These are phyloP conservation scores for Idaea aversata DNA, from an alignment of 2,888 invertebrate species.

Conservation along the genomic window DNA sequence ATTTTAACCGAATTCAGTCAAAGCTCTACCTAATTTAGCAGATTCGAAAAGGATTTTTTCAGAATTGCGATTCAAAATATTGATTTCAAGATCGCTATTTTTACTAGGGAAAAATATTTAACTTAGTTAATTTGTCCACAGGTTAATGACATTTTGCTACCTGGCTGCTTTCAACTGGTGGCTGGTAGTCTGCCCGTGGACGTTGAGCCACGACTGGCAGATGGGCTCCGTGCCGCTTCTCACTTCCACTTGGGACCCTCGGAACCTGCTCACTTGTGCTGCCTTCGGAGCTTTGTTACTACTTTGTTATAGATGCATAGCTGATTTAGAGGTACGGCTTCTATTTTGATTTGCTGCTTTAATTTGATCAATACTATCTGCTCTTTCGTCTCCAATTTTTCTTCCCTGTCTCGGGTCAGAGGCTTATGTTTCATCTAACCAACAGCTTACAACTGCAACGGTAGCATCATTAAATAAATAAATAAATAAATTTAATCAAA, in stretches of 20 bases:
- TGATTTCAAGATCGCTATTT: neutral
- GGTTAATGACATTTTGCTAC: constrained; percentile 89
- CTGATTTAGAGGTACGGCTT: constrained; percentile 84
- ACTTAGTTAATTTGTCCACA: constrained; percentile 46
- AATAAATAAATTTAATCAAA: no score
- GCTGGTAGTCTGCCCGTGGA: constrained; percentile 87
- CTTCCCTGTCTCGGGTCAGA: no score
- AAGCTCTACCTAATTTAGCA: no score
- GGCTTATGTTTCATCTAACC: no score
- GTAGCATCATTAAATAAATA: no score
- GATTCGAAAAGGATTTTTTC: no score
- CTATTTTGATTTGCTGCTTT: neutral
- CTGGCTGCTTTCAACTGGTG: constrained; percentile 90
- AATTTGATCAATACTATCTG: constrained; percentile 2
- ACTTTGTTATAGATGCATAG: constrained; percentile 82
- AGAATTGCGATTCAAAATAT: no score
- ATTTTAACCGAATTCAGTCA: no score
- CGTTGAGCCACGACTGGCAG: constrained; percentile 92
- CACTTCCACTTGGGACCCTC: constrained; percentile 83
- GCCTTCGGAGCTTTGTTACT: constrained; percentile 84
- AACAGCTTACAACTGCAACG: no score
- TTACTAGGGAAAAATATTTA: neutral
- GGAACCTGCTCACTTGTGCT: constrained; percentile 87
- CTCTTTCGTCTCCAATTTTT: no score
- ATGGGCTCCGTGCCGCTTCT: constrained; percentile 92